A percentile compares a stretch with the other conserved stretches of the same genome.
phyloP scores from a whole-genome alignment of 2,888 invertebrate species.

The Hemicrepidius hirtus region DNA sequence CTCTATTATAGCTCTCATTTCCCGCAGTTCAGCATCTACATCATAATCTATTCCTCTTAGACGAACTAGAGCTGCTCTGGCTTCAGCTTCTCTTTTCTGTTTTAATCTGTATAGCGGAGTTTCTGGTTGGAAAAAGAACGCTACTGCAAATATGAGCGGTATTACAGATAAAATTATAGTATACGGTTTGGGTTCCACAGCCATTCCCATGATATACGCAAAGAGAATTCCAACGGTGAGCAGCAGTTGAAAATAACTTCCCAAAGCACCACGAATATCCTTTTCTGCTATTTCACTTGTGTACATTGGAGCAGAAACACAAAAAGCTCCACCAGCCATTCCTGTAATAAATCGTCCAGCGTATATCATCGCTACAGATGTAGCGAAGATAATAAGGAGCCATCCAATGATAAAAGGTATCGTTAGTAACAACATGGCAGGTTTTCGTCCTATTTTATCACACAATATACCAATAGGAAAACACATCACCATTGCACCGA shows the following conservation, averaged over 20 bases:
- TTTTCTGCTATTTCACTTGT: conserved; percentile 91
- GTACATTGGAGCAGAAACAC: conserved; percentile 89
- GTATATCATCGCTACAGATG: conserved; percentile 78
- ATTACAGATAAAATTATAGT: conserved; percentile 80
- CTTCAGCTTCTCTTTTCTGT: conserved; percentile 79
- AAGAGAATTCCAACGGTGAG: conserved; percentile 88
- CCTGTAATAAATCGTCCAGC: conserved; percentile 83
- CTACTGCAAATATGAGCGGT: conserved; percentile 80
- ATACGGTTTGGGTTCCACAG: conserved; percentile 74
- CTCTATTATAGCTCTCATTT: conserved; percentile 76
- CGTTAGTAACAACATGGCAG: conserved; percentile 78
- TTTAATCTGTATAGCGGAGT: conserved; percentile 84
- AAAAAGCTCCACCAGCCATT: conserved; percentile 86
- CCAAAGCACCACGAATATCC: conserved; percentile 87
- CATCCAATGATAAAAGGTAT: conserved; percentile 85
- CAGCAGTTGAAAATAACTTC: conserved; percentile 92
- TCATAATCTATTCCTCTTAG: conserved; percentile 84
- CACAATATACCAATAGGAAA: conserved; percentile 81
- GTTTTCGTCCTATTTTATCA: conserved; percentile 83
- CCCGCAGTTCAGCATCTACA: conserved; percentile 81
- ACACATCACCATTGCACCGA: conserved; percentile 84
- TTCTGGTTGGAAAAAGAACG: conserved; percentile 92
- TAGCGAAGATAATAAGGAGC: conserved; percentile 82
- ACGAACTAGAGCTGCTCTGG: conserved; percentile 80
- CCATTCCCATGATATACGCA: conserved; percentile 74